Conservation (phyloP, 2,888 invertebrate species). For the Drosophila tripunctata region DNA sequence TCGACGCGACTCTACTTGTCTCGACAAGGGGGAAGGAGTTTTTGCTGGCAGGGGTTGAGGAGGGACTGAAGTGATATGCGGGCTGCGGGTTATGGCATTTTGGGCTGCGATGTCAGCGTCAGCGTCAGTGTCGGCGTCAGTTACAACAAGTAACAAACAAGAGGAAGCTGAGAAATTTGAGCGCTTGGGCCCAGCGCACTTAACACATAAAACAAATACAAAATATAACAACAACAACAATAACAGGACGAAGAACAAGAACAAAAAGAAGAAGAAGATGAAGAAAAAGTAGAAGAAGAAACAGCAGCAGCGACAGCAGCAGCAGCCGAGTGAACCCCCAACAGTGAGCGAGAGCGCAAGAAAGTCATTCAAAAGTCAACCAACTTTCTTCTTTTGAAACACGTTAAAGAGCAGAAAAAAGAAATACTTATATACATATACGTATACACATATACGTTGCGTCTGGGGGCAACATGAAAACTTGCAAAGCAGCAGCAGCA, state of each 20-base stretch:
- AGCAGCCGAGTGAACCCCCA: constrained; percentile 21
- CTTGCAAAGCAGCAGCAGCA: constrained; percentile 36
- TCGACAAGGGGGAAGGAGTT: constrained; percentile 8
- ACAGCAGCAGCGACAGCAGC: not conserved
- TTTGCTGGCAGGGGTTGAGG: not conserved
- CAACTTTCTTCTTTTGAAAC: constrained; percentile 83
- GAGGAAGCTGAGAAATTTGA: constrained; percentile 47
- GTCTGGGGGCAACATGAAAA: constrained; percentile 31
- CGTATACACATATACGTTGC: constrained; percentile 11
- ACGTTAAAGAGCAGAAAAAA: constrained; percentile 69
- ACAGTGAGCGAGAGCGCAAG: constrained; percentile 45
- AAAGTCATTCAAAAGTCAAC: constrained; percentile 84
- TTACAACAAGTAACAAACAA: constrained; percentile 41
- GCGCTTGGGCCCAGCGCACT: constrained; percentile 78
- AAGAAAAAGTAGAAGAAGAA: constrained; percentile 7
- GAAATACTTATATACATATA: constrained; percentile 32
- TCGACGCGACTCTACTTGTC: constrained; percentile 28
- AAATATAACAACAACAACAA: constrained; percentile 27
- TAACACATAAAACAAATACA: constrained; percentile 80
- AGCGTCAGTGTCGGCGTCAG: constrained; percentile 60
- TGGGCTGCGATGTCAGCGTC: constrained; percentile 57
- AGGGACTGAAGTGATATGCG: constrained; percentile 12
- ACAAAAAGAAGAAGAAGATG: constrained; percentile 8
- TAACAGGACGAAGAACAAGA: constrained; percentile 14
- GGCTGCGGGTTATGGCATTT: constrained; percentile 31